Evolutionary conservation across 1,140 invertebrate species (phyloP).

Genomic region (Drosophila burlai): DNA sequence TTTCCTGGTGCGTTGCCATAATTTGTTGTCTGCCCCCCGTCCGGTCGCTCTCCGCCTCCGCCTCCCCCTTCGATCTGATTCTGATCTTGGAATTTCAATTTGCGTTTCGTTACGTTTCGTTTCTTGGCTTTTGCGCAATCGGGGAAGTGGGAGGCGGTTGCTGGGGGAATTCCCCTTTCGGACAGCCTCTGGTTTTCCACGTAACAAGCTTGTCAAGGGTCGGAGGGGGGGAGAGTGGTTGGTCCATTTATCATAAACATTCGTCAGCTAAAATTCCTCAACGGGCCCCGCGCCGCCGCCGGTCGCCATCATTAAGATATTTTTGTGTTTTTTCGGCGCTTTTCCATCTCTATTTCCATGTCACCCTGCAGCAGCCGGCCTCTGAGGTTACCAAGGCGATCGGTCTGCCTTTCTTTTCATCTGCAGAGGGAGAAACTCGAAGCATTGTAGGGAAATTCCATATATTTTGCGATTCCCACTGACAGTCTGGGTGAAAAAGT

Average conservation of each 20-base stretch:
- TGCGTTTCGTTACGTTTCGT: conserved; percentile 49
- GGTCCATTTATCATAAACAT: conserved; percentile 73
- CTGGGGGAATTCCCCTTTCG: background rate
- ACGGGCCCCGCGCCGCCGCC: background rate
- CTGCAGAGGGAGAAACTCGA: background rate
- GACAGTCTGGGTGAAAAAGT: background rate
- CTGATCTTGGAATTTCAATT: conserved; percentile 80
- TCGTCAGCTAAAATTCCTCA: conserved; percentile 54
- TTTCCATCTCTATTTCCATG: conserved; percentile 47
- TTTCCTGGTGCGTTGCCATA: conserved; percentile 51
- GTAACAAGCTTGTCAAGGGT: conserved; percentile 50
- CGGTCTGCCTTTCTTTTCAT: background rate
- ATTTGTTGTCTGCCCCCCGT: conserved; percentile 29
- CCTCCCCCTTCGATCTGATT: conserved; percentile 52
- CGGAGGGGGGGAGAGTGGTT: background rate
- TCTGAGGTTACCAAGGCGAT: conserved; percentile 38
- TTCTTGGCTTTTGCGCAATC: conserved; percentile 41
- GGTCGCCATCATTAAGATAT: conserved; percentile 39
- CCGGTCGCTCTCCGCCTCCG: conserved; percentile 26
- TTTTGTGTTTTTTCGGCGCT: conserved; percentile 25
- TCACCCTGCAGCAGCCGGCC: conserved; percentile 38
- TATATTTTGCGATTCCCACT: background rate
- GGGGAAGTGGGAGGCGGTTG: background rate
- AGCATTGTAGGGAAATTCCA: background rate
- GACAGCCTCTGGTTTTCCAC: conserved; percentile 30